Evolutionary conservation across 2,113 vertebrate species (phyloP).

Genomic region (Amblyopsis rosae): DNA sequence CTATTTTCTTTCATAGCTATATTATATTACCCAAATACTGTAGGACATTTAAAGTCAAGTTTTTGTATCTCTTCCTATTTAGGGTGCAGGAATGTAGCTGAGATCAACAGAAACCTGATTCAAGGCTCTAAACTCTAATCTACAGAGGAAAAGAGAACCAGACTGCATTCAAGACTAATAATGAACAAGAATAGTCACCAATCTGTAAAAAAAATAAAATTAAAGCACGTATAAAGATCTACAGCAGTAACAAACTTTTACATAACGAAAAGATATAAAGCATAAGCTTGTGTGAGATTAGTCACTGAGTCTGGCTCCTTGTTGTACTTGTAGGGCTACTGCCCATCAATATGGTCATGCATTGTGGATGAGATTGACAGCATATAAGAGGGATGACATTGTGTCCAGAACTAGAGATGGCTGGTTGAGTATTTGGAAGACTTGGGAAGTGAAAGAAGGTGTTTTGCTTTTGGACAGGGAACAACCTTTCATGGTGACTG

Average conservation of each 20-base stretch:
- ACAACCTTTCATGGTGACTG: background rate
- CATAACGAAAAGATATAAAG: background rate
- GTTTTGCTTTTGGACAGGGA: constrained; percentile 22
- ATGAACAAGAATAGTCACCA: background rate
- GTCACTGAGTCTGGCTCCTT: background rate
- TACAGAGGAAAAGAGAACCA: constrained; percentile 9
- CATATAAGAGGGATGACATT: background rate
- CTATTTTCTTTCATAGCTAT: too few species aligned
- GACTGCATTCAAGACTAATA: background rate
- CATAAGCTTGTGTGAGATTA: background rate
- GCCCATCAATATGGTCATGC: background rate
- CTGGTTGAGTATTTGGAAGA: background rate
- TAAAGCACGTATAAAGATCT: background rate
- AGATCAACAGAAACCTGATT: constrained; percentile 83
- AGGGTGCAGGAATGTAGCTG: constrained; percentile 84
- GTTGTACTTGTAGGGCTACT: background rate
- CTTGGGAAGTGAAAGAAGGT: constrained; percentile 17
- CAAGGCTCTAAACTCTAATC: constrained; percentile 77
- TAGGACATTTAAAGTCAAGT: too few species aligned
- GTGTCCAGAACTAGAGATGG: background rate
- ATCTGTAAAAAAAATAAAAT: background rate
- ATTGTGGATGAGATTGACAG: constrained; percentile 3
- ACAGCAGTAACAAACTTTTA: background rate
- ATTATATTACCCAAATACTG: too few species aligned
- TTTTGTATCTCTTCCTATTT: constrained; percentile 3